Percentiles rank a stretch among this genome's conserved stretches.
phyloP scores from a whole-genome alignment of 2,113 vertebrate genomes.

The Leptodactylus fuscus region DNA sequence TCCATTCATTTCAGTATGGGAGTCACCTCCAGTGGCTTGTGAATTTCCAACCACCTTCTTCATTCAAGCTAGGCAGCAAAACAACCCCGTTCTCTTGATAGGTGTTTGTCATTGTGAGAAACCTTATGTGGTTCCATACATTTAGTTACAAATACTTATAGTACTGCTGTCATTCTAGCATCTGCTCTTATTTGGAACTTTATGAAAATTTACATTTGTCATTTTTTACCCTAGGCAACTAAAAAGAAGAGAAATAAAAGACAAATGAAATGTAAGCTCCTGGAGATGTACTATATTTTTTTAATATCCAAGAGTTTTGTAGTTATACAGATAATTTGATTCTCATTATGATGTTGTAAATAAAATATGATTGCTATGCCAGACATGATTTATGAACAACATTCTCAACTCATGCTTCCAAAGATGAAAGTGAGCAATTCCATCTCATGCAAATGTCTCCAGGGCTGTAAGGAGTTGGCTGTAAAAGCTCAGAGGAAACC shows the following conservation, averaged over 20 bases:
- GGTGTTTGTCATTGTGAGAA: no score
- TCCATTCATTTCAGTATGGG: no score
- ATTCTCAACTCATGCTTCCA: constrained; percentile 22
- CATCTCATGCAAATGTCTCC: constrained; percentile 47
- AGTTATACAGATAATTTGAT: constrained; percentile 43
- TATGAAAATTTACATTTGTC: not conserved
- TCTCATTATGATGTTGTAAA: constrained; percentile 50
- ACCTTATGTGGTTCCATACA: no score
- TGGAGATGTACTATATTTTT: constrained; percentile 20
- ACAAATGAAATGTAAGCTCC: constrained; percentile 6
- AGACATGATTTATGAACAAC: constrained; percentile 55
- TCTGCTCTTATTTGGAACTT: not conserved
- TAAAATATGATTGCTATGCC: constrained; percentile 54
- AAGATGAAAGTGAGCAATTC: constrained; percentile 54
- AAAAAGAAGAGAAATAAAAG: not conserved
- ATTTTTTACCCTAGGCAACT: not conserved
- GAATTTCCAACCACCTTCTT: no score
- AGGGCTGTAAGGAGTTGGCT: constrained; percentile 36
- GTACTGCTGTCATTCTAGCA: no score
- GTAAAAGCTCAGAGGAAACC: constrained; percentile 43
- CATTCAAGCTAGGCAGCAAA: no score
- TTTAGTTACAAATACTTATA: not conserved
- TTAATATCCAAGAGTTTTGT: constrained; percentile 36
- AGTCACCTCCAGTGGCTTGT: no score
- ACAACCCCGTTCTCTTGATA: no score